These are phyloP conservation scores for Linurgus olivaceus DNA, from an alignment of 2,797 vertebrate species.

Conservation along the genomic window DNA sequence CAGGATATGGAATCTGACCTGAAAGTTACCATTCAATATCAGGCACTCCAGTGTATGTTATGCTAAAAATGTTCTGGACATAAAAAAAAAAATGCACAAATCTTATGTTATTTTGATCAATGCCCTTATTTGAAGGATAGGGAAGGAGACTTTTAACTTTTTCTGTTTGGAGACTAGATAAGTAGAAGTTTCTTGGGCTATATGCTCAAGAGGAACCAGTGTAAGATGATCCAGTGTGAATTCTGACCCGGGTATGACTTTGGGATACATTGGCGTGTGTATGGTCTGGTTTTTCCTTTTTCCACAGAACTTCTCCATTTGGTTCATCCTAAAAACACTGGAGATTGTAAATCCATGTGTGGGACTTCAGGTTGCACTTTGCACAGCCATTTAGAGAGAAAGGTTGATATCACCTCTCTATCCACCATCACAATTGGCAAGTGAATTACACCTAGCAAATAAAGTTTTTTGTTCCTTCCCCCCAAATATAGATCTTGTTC, in stretches of 20 bases:
- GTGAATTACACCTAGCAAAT: background rate
- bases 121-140: background rate
- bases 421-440: background rate
- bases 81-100: background rate
- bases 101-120: background rate
- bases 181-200: background rate
- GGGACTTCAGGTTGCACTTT: background rate
- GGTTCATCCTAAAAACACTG: background rate
- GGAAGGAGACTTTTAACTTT: background rate
- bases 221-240: background rate
- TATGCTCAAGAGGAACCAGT: background rate
- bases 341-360: background rate
- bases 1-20: background rate
- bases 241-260: background rate
- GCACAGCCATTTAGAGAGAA: background rate
- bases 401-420: background rate
- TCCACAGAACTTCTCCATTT: background rate
- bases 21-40: background rate
- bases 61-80: background rate
- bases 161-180: background rate
- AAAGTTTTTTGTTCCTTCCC: background rate
- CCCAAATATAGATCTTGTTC: fast-evolving
- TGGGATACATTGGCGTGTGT: background rate
- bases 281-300: background rate
- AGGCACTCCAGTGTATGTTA: background rate